Base-by-base conservation (phyloP, 2,888 invertebrate species). In the Silvanus unidentatus region DNA sequence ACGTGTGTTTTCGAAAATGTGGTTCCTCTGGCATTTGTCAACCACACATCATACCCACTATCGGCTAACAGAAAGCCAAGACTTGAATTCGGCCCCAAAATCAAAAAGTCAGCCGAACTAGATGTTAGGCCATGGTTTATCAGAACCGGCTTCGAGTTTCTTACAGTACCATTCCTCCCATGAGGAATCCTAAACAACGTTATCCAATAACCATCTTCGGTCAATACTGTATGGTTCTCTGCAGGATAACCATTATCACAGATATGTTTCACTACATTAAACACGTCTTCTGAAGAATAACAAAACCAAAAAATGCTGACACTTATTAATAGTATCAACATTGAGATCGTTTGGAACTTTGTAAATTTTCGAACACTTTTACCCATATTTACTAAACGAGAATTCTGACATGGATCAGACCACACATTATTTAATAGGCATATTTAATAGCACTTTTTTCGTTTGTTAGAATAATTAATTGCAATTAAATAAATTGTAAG, bases 41-140 rank as follows among this genome's bases (percentile, higher is more conserved):
- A 35, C 42, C 42, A 42, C 3, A 42, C 35, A 16, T 42, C 42
- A 13, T 35, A 42, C 2, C 42, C 42, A 2, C 16, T 32, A 4
- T 42, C 42, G 8, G 35, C 42, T 14, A 35, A 22, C 14, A n/a
- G 2, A 35, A 35, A 42, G 2, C 32, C 34, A 3, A 42, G 5
- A 35, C 32, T 12, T 2, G n/a, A 11, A 5, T 14, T 9, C 5
- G 10, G 10, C 2, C 35, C 16, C n/a, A 35, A 6, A n/a, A 42
- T 11, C 2, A 42, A 8, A 22, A 35, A 42, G 12, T 16, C n/a
- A 9, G 4, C 42, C 5, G 35, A 14, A n/a, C 12, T 16, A 8
- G 12, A 14, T 6, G 10, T 11, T 10, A 35, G 6, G 2, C 42
- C 42, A 16, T 32, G 42, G 4, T 10, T n/a, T 10, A 42, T 10